Evolutionary conservation across 2,888 invertebrate species (phyloP).

Genomic region (Brachypterus glaber): DNA sequence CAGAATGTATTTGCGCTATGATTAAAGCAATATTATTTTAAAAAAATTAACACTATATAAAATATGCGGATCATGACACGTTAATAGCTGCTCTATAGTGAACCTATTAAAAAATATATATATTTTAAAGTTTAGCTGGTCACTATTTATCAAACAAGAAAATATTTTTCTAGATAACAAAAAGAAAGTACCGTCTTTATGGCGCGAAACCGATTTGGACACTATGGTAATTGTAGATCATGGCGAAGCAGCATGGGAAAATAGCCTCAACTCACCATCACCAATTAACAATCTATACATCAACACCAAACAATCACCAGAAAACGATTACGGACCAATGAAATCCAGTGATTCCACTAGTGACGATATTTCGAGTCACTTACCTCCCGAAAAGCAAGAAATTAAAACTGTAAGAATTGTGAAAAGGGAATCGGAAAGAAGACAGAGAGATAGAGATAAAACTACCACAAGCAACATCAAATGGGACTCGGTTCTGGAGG

Average conservation of each 20-base stretch:
- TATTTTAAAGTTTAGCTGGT: neutral
- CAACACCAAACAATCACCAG: slow-evolving; percentile 45
- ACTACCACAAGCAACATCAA: slow-evolving; percentile 34
- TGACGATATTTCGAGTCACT: slow-evolving; percentile 29
- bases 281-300: slow-evolving; percentile 57
- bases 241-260: slow-evolving; percentile 45
- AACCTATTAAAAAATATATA: slow-evolving; percentile 2
- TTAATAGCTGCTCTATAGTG: too few relatives aligned
- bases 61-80: too few relatives aligned
- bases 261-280: slow-evolving; percentile 31
- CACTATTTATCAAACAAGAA: neutral
- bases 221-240: slow-evolving; percentile 68
- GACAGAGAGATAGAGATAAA: slow-evolving; percentile 72
- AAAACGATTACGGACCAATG: slow-evolving; percentile 46
- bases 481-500: slow-evolving; percentile 39
- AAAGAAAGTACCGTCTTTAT: slow-evolving; percentile 57
- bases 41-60: too few relatives aligned
- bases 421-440: slow-evolving; percentile 79
- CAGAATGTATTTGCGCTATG: too few relatives aligned
- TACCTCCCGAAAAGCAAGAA: slow-evolving; percentile 69
- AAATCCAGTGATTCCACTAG: slow-evolving; percentile 38
- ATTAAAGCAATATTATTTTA: too few relatives aligned
- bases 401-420: slow-evolving; percentile 90
- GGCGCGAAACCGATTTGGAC: slow-evolving; percentile 87
- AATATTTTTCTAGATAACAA: slow-evolving; percentile 39